These are phyloP conservation scores for Salminus brasiliensis DNA, from an alignment of 2,113 vertebrate genomes.

Conservation along the genomic window DNA sequence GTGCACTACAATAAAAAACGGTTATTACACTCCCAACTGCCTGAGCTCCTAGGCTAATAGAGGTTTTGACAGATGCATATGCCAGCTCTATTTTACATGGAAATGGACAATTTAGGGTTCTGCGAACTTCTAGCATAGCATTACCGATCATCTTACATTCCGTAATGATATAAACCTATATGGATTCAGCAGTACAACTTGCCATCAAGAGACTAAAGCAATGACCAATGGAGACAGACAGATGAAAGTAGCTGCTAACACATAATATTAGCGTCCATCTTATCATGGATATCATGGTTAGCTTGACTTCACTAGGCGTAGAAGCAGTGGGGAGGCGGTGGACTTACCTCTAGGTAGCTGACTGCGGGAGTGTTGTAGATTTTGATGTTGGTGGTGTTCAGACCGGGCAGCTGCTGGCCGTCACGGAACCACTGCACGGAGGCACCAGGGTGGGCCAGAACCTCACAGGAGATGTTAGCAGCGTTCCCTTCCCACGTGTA, in stretches of 20 bases:
- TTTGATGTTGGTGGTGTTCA: conserved; percentile 91
- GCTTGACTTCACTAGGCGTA: background rate
- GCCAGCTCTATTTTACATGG: conserved; percentile 19
- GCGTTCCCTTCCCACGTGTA: conserved; percentile 97
- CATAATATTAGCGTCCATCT: conserved; percentile 2
- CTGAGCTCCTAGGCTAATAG: conserved; percentile 12
- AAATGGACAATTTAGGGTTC: conserved; percentile 12
- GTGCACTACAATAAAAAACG: conserved; percentile 17
- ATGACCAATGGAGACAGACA: background rate
- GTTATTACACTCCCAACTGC: conserved; percentile 22
- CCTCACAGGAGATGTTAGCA: conserved; percentile 94
- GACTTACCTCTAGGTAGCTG: conserved; percentile 89
- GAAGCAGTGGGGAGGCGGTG: background rate
- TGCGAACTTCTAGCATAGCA: background rate
- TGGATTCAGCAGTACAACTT: background rate
- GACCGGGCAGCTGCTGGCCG: conserved; percentile 84
- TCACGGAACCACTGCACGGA: conserved; percentile 92
- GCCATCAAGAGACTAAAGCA: background rate
- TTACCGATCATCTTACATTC: background rate
- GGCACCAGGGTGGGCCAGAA: conserved; percentile 89
- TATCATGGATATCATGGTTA: no score
- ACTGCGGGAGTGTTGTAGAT: conserved; percentile 84
- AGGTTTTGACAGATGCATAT: conserved; percentile 14
- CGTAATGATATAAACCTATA: background rate
- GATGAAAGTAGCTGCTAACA: background rate